These are phyloP conservation scores for Phenacoccus solenopsis DNA, from an alignment of 1,140 invertebrate genomes.

Conservation along the genomic window DNA sequence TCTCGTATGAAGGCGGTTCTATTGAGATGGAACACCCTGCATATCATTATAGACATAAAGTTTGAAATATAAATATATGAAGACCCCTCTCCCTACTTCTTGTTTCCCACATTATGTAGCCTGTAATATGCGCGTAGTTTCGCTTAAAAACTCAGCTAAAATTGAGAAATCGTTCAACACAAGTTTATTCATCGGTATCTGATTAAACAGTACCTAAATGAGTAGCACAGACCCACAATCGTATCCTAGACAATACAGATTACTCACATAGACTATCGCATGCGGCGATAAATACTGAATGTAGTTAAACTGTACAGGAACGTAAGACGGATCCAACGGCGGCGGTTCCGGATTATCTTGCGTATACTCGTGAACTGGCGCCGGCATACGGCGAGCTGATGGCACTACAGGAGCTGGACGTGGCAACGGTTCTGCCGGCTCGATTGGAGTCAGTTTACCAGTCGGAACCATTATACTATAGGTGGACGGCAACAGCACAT, in stretches of 20 bases:
- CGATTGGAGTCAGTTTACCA: slow-evolving; percentile 28
- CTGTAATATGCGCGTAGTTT: too few species aligned
- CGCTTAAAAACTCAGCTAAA: not conserved
- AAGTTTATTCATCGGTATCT: not conserved
- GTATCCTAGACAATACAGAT: not conserved
- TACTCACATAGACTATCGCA: slow-evolving; percentile 25
- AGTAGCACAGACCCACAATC: not conserved
- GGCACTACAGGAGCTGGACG: slow-evolving; percentile 15
- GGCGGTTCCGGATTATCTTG: slow-evolving; percentile 28
- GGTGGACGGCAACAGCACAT: not conserved
- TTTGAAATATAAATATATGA: too few species aligned
- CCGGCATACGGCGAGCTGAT: slow-evolving; percentile 19
- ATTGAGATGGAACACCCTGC: too few species aligned
- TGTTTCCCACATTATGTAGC: too few species aligned
- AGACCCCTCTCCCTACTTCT: too few species aligned
- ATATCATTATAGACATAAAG: too few species aligned
- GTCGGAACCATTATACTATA: slow-evolving; percentile 27
- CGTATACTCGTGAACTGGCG: slow-evolving; percentile 27
- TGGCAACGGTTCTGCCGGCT: slow-evolving; percentile 24
- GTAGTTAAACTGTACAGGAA: slow-evolving; percentile 25
- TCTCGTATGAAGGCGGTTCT: too few species aligned
- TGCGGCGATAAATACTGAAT: slow-evolving; percentile 25
- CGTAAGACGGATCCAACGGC: slow-evolving; percentile 27
- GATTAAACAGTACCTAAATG: not conserved
- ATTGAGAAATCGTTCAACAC: too few species aligned